A percentile compares a stretch with the other conserved stretches of the same genome.
phyloP scores from a whole-genome alignment of 1,140 invertebrate genomes.

The Calephelis nemesis region DNA sequence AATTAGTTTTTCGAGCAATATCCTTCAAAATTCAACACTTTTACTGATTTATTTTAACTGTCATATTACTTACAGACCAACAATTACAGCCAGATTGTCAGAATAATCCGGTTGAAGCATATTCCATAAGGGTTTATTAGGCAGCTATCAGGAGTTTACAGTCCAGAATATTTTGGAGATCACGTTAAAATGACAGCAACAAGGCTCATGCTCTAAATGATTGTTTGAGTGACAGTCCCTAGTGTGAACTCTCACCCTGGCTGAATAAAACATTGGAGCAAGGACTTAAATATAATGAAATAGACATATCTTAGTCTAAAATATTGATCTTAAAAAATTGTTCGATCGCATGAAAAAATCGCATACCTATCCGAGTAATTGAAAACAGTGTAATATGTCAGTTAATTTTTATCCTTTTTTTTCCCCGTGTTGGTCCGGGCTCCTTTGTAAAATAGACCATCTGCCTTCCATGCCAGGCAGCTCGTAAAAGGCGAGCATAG shows the following conservation, averaged over 20 bases:
- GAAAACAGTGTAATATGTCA: slow-evolving; percentile 33
- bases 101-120: background rate
- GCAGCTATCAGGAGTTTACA: slow-evolving; percentile 12
- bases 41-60: background rate
- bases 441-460: too few species aligned
- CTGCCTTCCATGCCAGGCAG: too few species aligned
- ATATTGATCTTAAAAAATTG: slow-evolving; percentile 7
- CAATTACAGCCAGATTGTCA: background rate
- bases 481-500: too few species aligned
- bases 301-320: background rate
- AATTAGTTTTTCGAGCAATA: too few species aligned
- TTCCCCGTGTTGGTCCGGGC: too few species aligned
- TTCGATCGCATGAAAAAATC: too few species aligned
- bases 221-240: slow-evolving; percentile 35
- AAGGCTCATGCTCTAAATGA: slow-evolving; percentile 32
- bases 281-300: background rate
- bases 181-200: slow-evolving; percentile 31
- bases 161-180: slow-evolving; percentile 22
- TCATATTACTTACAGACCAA: background rate
- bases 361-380: slow-evolving; percentile 35
- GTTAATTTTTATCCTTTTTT: slow-evolving; percentile 27
- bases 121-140: slow-evolving; percentile 3
- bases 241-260: slow-evolving; percentile 25
- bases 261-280: slow-evolving; percentile 23
- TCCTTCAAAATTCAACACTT: background rate